Conservation (phyloP, 2,888 invertebrate species). For the Epiblema foenella region DNA sequence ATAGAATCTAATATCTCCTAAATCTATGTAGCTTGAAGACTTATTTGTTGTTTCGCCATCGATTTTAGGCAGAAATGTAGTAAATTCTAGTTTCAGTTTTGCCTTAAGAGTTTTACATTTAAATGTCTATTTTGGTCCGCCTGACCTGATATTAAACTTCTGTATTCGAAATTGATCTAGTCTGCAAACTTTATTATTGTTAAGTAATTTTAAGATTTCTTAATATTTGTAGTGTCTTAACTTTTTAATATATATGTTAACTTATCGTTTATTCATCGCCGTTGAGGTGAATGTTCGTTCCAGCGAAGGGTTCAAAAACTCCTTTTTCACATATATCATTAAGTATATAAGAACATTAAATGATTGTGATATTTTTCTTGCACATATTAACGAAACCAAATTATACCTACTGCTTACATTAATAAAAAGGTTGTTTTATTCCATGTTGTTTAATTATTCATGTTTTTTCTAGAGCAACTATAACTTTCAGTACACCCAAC, state of each 20-base stretch:
- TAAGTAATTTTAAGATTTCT: constrained; percentile 13
- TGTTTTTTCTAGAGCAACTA: neutral
- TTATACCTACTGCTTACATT: constrained; percentile 52
- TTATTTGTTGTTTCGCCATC: neutral
- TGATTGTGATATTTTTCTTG: constrained; percentile 73
- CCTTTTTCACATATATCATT: constrained; percentile 32
- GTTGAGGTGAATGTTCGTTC: neutral
- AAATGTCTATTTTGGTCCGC: neutral
- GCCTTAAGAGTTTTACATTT: no score
- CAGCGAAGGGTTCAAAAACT: neutral
- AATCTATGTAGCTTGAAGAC: neutral
- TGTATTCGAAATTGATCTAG: neutral
- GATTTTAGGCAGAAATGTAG: neutral
- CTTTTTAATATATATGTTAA: neutral
- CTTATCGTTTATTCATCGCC: neutral
- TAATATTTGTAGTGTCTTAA: neutral
- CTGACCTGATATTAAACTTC: neutral
- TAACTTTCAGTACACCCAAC: no score
- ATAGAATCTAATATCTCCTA: neutral
- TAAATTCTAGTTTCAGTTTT: neutral
- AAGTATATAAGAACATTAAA: constrained; percentile 48
- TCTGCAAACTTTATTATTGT: constrained; percentile 14
- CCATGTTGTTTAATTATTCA: neutral
- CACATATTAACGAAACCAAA: constrained; percentile 53
- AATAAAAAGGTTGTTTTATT: constrained; percentile 46